Percentiles rank a stretch among this genome's conserved stretches.
phyloP scores from a whole-genome alignment of 2,888 invertebrate genomes.

The Eristalis pertinax region DNA sequence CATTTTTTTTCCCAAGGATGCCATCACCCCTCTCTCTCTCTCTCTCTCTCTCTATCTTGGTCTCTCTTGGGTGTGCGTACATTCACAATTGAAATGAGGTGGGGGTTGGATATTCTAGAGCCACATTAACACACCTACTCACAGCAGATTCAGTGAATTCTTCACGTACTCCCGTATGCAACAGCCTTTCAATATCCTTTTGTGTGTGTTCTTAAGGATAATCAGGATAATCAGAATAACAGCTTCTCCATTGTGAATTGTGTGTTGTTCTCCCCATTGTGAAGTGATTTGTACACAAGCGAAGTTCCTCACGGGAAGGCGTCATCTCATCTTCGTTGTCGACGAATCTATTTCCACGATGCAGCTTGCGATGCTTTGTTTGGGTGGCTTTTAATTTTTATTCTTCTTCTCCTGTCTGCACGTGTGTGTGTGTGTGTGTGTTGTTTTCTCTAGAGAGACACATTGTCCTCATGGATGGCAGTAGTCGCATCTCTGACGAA shows the following conservation, averaged over 20 bases:
- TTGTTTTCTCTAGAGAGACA: background rate
- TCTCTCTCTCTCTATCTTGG: background rate
- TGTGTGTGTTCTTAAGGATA: conserved; percentile 40
- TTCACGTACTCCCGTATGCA: conserved; percentile 18
- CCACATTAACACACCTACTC: conserved; percentile 47
- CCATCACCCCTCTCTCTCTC: background rate
- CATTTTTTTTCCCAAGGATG: background rate
- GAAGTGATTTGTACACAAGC: conserved; percentile 26
- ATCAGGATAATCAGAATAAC: conserved; percentile 66
- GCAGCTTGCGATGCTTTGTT: conserved; percentile 18
- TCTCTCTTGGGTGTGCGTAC: background rate
- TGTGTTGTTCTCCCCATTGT: conserved; percentile 37
- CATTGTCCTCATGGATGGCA: background rate
- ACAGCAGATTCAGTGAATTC: background rate
- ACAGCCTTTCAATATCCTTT: conserved; percentile 53
- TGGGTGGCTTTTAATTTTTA: conserved; percentile 45
- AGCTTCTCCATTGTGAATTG: conserved; percentile 57
- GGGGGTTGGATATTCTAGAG: conserved; percentile 24
- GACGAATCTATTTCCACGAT: background rate
- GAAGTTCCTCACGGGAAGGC: background rate
- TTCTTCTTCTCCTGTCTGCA: conserved; percentile 19
- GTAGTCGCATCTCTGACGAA: background rate
- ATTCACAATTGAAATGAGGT: background rate
- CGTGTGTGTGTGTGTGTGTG: no score
- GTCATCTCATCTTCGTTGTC: background rate